phyloP scores from a whole-genome alignment of 2,797 vertebrate species.

The Coregonus sp. region DNA sequence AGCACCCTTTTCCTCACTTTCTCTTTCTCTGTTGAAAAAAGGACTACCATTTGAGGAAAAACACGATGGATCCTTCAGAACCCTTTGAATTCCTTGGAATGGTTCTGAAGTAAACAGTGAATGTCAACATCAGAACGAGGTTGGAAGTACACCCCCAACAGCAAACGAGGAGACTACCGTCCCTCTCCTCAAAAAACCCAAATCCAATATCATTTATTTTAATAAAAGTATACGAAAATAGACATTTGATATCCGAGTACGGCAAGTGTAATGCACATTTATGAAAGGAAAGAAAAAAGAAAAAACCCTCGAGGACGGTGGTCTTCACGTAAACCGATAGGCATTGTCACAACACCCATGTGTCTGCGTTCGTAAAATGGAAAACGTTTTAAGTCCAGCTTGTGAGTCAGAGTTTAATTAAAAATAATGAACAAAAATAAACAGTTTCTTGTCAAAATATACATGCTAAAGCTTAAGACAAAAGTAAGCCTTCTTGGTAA shows the following conservation, averaged over 20 bases:
- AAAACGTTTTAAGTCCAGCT: slow-evolving; percentile 40
- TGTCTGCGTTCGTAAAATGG: slow-evolving; percentile 48
- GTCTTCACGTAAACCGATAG: slow-evolving; percentile 53
- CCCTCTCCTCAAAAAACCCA: slow-evolving; percentile 58
- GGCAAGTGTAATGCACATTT: slow-evolving; percentile 53
- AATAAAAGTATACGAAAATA: slow-evolving; percentile 74
- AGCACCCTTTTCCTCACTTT: slow-evolving; percentile 54
- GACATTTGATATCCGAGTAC: slow-evolving; percentile 62
- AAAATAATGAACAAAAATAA: slow-evolving; percentile 63
- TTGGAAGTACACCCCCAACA: slow-evolving; percentile 32
- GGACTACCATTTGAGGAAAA: slow-evolving; percentile 53
- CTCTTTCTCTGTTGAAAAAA: slow-evolving; percentile 27
- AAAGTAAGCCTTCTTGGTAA: slow-evolving; percentile 64
- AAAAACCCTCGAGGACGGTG: slow-evolving; percentile 68
- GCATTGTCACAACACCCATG: slow-evolving; percentile 43
- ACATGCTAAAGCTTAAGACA: slow-evolving; percentile 71
- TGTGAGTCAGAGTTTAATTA: slow-evolving; percentile 55
- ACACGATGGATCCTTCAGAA: slow-evolving; percentile 55
- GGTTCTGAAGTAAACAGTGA: slow-evolving; percentile 43
- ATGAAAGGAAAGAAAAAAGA: slow-evolving; percentile 47
- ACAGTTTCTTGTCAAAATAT: slow-evolving; percentile 60
- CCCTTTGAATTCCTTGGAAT: slow-evolving; percentile 52
- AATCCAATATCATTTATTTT: slow-evolving; percentile 69
- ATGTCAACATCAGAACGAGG: slow-evolving; percentile 35
- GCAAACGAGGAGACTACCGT: slow-evolving; percentile 15